A percentile compares a stretch with the other conserved stretches of the same genome.
Conservation (phyloP, 2,888 invertebrate genomes). For the Ormyrus labotus region DNA sequence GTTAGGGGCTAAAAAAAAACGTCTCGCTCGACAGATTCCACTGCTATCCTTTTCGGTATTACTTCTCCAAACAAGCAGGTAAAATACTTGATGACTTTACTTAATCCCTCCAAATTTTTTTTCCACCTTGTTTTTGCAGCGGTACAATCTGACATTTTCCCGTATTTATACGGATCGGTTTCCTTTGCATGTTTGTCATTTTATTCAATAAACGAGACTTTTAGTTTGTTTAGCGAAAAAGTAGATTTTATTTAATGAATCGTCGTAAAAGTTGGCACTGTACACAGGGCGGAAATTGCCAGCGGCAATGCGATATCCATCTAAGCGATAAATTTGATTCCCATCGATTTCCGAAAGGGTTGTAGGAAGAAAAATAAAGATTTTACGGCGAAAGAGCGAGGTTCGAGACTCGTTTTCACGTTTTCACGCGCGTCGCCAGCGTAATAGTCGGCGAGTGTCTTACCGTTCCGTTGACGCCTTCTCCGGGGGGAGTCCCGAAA, state of each 20-base stretch:
- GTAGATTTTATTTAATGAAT: conserved; percentile 5
- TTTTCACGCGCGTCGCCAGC: background rate
- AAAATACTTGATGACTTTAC: conserved; percentile 55
- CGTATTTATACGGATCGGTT: too few relatives aligned
- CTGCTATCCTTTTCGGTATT: conserved; percentile 37
- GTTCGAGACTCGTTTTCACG: background rate
- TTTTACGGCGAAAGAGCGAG: conserved; percentile 33
- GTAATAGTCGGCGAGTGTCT: conserved; percentile 1
- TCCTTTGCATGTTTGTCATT: too few relatives aligned
- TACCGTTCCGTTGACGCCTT: conserved; percentile 41
- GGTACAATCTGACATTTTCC: background rate
- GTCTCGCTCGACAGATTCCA: conserved; percentile 4
- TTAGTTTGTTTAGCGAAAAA: background rate
- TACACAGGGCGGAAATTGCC: conserved; percentile 31
- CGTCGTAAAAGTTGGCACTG: conserved; percentile 23
- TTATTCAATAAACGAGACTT: too few relatives aligned
- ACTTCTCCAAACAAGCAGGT: conserved; percentile 51
- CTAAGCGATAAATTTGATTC: conserved; percentile 31
- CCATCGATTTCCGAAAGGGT: conserved; percentile 34
- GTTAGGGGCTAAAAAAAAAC: background rate
- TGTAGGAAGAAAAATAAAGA: conserved; percentile 30
- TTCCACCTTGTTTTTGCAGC: conserved; percentile 18
- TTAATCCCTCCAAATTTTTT: conserved; percentile 41
- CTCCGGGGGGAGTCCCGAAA: conserved; percentile 29
- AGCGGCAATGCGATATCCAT: conserved; percentile 25